phyloP scores from a whole-genome alignment of 1,140 invertebrate species.

The Anastrepha ludens region DNA sequence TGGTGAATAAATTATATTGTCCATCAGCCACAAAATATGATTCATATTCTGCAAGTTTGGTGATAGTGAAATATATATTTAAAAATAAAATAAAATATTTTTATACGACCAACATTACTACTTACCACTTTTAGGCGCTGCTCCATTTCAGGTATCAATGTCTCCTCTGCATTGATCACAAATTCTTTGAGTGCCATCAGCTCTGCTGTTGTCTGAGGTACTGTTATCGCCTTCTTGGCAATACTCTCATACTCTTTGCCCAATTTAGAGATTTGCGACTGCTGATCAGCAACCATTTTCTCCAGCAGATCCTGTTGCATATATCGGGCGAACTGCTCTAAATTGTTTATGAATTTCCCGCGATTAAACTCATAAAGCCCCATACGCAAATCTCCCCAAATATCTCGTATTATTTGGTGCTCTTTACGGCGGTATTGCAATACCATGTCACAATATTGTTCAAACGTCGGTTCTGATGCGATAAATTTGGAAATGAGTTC shows the following conservation, averaged over 20 bases:
- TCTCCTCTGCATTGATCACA: conserved; percentile 82
- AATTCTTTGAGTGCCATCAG: conserved; percentile 89
- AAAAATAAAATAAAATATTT: neutral
- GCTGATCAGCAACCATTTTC: conserved; percentile 87
- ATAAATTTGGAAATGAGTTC: conserved; percentile 82
- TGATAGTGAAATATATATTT: neutral
- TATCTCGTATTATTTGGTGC: conserved; percentile 79
- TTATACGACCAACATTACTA: neutral
- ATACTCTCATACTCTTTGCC: conserved; percentile 90
- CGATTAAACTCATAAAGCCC: conserved; percentile 92
- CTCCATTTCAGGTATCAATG: conserved; percentile 84
- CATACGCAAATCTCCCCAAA: conserved; percentile 82
- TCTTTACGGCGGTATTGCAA: conserved; percentile 80
- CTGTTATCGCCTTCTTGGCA: conserved; percentile 84
- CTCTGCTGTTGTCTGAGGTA: conserved; percentile 88
- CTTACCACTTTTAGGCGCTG: conserved; percentile 80
- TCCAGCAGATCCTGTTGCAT: conserved; percentile 83
- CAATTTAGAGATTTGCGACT: conserved; percentile 81
- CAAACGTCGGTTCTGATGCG: conserved; percentile 79
- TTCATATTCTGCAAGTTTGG: conserved; percentile 63
- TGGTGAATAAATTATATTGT: conserved; percentile 85
- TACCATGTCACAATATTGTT: conserved; percentile 81
- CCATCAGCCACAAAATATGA: conserved; percentile 78
- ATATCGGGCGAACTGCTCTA: conserved; percentile 81
- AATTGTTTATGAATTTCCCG: conserved; percentile 83